A percentile compares a stretch with the other conserved stretches of the same genome.
These are phyloP conservation scores for Hippocampus comes DNA, from an alignment of 2,113 vertebrate species.

Conservation along the genomic window DNA sequence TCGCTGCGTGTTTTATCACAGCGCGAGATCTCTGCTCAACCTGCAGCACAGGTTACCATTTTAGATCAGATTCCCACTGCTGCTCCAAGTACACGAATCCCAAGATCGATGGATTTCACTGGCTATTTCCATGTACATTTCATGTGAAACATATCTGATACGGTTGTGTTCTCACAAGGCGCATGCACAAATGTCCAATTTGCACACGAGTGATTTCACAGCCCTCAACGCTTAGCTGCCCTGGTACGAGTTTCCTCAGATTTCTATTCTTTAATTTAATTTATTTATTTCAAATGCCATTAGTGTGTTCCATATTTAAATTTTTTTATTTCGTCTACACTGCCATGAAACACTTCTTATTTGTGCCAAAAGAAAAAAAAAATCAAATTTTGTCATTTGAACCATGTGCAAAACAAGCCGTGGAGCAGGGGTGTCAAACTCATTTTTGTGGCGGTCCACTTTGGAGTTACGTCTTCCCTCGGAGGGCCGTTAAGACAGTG, in stretches of 20 bases:
- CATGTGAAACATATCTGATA: not conserved
- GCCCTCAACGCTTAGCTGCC: too few species aligned
- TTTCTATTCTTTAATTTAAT: too few species aligned
- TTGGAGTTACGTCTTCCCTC: too few species aligned
- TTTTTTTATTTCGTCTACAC: too few species aligned
- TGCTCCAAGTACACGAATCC: not conserved
- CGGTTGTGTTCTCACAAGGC: not conserved
- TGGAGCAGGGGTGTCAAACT: not conserved
- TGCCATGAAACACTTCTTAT: too few species aligned
- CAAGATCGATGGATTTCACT: not conserved
- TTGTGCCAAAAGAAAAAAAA: not conserved
- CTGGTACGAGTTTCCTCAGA: too few species aligned
- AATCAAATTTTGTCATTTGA: not conserved
- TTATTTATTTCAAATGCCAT: too few species aligned
- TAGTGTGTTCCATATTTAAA: too few species aligned
- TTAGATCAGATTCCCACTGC: not conserved
- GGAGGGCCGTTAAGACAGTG: too few species aligned
- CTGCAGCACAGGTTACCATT: not conserved
- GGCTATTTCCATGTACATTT: not conserved
- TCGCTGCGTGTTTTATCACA: slow-evolving; percentile 24
- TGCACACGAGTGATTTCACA: too few species aligned
- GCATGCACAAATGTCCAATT: too few species aligned
- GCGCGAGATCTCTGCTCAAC: slow-evolving; percentile 15
- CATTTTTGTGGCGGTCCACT: too few species aligned
- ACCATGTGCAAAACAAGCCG: not conserved